Base-by-base conservation (phyloP, 1,140 invertebrate genomes). In the Diabrotica undecimpunctata region DNA sequence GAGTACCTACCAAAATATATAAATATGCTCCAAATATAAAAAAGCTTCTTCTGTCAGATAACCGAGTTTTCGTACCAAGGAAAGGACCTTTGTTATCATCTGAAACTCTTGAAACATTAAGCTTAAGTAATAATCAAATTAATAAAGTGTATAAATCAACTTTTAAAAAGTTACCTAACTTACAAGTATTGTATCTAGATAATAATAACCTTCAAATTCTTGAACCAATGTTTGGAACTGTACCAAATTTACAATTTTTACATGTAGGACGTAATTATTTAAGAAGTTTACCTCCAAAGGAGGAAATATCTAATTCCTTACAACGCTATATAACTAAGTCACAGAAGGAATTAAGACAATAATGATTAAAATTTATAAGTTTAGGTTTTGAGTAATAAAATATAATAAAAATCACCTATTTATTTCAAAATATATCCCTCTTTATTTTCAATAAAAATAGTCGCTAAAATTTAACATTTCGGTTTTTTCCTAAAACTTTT, bases 151-250 rank as follows among this genome's bases (percentile, higher is more conserved):
- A 65, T 38, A 54, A 60, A 7, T 55, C 66, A 12, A 70, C 72
- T 37, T 77, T 77, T 46, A 25, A 51, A 5, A 67, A 67, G 54
- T 54, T 76, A 59, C 73, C 73, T 5, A 36, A 54, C 14, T 54
- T 77, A n/a, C 57, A 66, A 64, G 70, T 74, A 12, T 66, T 76
- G 46, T 75, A 74, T 67, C 65, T 75, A 56, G 71, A 76, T 63
- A 66, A 68, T 5, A 77, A 77, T 59, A 67, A 56, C 11, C 39
- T 75, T 13, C 69, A 66, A 12, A 54, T 38, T 54, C 50, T 74
- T 57, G 66, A 50, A 8, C 65, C 73, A 12, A 65, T 70, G 51
- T 75, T 77, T 59, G 46, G 53, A 8, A 65, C 65, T 10, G 36
- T 75, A 46, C 59, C 51, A 25, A 64, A 67, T 55, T 66, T 77